phyloP scores from a whole-genome alignment of 2,888 invertebrate species.

The Macropis europaea region DNA sequence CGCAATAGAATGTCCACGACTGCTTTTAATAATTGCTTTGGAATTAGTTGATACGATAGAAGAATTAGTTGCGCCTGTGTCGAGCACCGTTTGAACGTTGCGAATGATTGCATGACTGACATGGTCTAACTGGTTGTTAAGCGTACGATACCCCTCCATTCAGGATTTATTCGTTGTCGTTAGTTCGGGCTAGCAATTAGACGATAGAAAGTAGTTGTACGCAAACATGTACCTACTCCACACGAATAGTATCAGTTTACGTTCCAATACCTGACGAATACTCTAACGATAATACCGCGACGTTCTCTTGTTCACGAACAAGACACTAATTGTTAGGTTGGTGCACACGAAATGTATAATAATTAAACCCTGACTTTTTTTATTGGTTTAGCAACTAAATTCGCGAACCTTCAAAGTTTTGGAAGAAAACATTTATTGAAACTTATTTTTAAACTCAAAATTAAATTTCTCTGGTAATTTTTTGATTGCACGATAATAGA shows the following conservation, averaged over 20 bases:
- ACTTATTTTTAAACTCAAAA: too few relatives aligned
- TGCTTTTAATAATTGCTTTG: conserved; percentile 33
- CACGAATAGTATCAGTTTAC: conserved; percentile 12
- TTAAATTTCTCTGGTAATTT: too few relatives aligned
- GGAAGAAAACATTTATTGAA: too few relatives aligned
- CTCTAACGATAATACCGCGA: conserved; percentile 37
- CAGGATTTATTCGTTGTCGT: conserved; percentile 19
- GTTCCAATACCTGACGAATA: conserved; percentile 58
- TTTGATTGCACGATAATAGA: too few relatives aligned
- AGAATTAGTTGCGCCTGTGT: conserved; percentile 10
- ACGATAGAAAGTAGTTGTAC: conserved; percentile 10
- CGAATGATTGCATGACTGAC: conserved; percentile 21
- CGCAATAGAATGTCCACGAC: conserved; percentile 15
- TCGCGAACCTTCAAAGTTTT: too few relatives aligned
- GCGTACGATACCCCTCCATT: not conserved
- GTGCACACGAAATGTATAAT: not conserved
- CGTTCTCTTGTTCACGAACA: not conserved
- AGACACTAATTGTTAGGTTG: not conserved
- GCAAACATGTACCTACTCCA: not conserved
- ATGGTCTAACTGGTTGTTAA: conserved; percentile 12
- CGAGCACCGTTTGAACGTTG: conserved; percentile 6
- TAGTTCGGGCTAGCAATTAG: conserved; percentile 10
- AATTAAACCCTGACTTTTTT: too few relatives aligned
- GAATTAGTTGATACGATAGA: conserved; percentile 15
- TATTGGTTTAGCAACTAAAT: too few relatives aligned